Base-by-base conservation (phyloP, 1,140 invertebrate species). In the Hesperophylax magnus region DNA sequence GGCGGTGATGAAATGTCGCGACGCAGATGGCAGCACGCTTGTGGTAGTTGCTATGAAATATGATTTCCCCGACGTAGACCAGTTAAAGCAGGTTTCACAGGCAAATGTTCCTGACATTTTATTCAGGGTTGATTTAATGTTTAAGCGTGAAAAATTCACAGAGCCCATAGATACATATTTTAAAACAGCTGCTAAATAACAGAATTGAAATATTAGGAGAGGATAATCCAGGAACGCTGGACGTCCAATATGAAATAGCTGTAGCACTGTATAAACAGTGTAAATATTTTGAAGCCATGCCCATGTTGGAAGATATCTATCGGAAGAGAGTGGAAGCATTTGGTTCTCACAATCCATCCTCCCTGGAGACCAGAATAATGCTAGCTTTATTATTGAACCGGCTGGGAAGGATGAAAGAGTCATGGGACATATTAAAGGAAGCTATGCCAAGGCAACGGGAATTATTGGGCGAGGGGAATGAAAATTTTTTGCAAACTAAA, bases 201-300 rank as follows among this genome's bases (percentile, higher is more conserved):
- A 72, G 69, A 54, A 22, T 22, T 3, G 69, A 53, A 72, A 53
- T 72, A 54, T 72, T 72, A 7, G 69, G 69, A 53, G 39, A 54
- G 3, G 69, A 72, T 71, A 71, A 53, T 15, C 69, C 69, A 3
- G 39, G 39, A n/a, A 53, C 39, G 17, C 15, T 53, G 18, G 69
- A 72, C 9, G 22, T 72, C 9, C 17, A 1, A 20, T 9, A 72
- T 14, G 22, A 24, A 9, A 72, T 72, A 52, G 39, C 47, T 11
- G 1, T 1, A 53, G 22, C 53, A 53, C 53, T 72, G 52, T 53
- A 53, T 18, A 22, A 20, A 53, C 69, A 72, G 53, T 72, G 39
- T 15, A 72, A 72, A 24, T 72, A 72, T 72, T 20, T 52, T 18
- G 69, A 72, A 53, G 69, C 69, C 2, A 53, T 54, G 65, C 24